These are phyloP conservation scores for Brachionus sp. DNA, from an alignment of 1,140 invertebrate species.

Conservation along the genomic window DNA sequence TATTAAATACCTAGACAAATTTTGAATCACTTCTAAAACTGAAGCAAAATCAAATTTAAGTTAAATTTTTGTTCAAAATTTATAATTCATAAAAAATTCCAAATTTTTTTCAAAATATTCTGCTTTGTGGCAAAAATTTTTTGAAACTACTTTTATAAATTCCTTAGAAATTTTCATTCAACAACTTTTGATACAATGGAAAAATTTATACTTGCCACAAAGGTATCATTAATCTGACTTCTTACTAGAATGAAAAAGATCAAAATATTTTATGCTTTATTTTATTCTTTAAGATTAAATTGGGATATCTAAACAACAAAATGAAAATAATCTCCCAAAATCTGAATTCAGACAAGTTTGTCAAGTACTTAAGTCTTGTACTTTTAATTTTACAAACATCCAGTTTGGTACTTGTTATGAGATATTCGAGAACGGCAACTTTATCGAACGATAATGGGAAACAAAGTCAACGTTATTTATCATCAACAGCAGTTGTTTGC, in stretches of 20 bases:
- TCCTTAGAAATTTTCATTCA: neutral
- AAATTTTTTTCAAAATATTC: neutral
- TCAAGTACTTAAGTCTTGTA: constrained; percentile 50
- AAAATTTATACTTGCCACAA: neutral
- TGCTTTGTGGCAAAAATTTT: constrained; percentile 9
- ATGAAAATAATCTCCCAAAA: neutral
- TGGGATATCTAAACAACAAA: neutral
- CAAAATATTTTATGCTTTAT: neutral
- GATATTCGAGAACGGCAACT: constrained; percentile 58
- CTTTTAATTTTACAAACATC: constrained; percentile 62
- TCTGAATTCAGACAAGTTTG: constrained; percentile 2
- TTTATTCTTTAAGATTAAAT: constrained; percentile 1
- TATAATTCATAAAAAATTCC: neutral
- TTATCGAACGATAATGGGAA: constrained; percentile 39
- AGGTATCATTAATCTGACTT: neutral
- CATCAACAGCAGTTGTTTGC: constrained; percentile 62
- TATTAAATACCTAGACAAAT: neutral
- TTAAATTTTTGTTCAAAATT: neutral
- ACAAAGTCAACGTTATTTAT: constrained; percentile 53
- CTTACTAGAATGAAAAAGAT: neutral
- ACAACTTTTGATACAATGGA: neutral
- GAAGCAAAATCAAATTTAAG: neutral
- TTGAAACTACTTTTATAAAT: neutral
- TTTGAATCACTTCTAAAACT: neutral
- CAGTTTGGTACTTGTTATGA: constrained; percentile 60